Base-by-base conservation (phyloP, 2,888 invertebrate species). In the Acholoe squamosa region DNA sequence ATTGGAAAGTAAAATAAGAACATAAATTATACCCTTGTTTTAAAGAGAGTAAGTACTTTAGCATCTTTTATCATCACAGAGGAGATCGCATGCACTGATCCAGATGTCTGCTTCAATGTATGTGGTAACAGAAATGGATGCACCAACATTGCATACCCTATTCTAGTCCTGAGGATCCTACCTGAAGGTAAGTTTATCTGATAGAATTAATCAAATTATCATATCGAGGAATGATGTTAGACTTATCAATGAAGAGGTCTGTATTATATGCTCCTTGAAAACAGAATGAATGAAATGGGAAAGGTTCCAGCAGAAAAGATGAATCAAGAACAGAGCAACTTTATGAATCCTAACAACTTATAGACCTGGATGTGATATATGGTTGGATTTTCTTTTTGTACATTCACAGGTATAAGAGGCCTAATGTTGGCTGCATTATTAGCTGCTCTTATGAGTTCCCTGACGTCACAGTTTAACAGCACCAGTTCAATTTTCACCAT, bases 381-480 rank as follows among this genome's bases (percentile, higher is more conserved):
- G n/a, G n/a, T n/a, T n/a, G n/a, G n/a, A n/a, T n/a, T n/a, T n/a
- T n/a, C n/a, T n/a, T n/a, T n/a, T n/a, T n/a, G n/a, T n/a, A n/a
- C n/a, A 14, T 54, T 19, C 10, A 3, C 14, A 92, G 91, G 93
- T 31, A 77, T 92, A 25, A 25, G 92, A 12, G 94, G 94, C 33
- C 91, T 94, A 25, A 94, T 95, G 94, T 93, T 96, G 92, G 96
- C 96, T 7, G 96, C 96, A 14, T 96, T 96, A 96, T 93, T 96
- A 93, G 95, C 96, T 43, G 96, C 96, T 5, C 93, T 96, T 19
- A 96, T 96, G 96, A 95, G 95, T 91, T 96, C 96, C 77, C 93
- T 96, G 25, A 96, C 96, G 3, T 96, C 96, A n/a, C 96, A 96
- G 61, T 96, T 96, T 93, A 96, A 96, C 93, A 96, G 96, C 77